Base-by-base conservation (phyloP, 2,113 vertebrate species). In the Verasper variegatus region DNA sequence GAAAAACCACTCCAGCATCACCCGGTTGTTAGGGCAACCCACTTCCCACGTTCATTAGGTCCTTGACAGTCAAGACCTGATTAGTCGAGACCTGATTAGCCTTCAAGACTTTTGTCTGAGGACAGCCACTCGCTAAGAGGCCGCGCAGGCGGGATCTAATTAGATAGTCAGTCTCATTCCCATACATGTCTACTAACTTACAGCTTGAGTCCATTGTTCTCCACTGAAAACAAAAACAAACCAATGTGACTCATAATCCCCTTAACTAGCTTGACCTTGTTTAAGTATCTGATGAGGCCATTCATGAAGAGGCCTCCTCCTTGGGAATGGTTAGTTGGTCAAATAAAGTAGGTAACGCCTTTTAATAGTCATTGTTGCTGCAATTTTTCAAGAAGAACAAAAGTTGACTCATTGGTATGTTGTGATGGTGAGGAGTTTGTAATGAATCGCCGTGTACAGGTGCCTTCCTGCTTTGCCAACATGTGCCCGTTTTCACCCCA, bases 251-350 rank as follows among this genome's bases (percentile, higher is more conserved):
- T 81, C 80, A 68, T 89, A 94, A 93, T 91, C 87, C 85, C 74
- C 84, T 89, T 82, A 88, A 91, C 74, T 83, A 91, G 91, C 81
- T 89, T 88, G 92, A 92, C 92, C 89, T 87, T 92, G 76, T 93
- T 92, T 85, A 78, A 71, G 70, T 73, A 81, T 87, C 86, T 89
- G 86, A 86, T 80, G 84, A 88, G 80, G 80, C 76, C 75, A 57
- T 74, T 83, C 68, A 68, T 45, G 66, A 88, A 31, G 78, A 75
- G 82, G 66, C 56, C 61, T 56, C 80, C 84, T 88, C 76, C 66
- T 84, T 45, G 56, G 56, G 56, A 69, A 68, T 45, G 62, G 70
- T 73, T 58, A 69, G 47, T 81, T 71, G 72, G 62, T 68, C 35
- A 67, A 80, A 72, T 51, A 56, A 71, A 68, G 18, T 56, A 37